Conservation (phyloP, 2,797 vertebrate genomes). For the Otus scops region DNA sequence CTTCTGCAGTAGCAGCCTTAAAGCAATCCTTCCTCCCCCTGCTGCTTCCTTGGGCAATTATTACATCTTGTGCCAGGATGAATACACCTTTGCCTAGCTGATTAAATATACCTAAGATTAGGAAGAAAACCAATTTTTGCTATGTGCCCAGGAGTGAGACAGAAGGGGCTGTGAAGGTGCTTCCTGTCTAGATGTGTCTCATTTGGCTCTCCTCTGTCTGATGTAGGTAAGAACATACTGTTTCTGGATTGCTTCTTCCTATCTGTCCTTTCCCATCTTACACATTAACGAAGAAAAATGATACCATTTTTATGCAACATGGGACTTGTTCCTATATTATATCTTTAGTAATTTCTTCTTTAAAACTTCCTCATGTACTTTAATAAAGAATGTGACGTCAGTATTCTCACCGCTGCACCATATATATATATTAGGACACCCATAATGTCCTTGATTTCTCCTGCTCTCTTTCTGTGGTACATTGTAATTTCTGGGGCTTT, state of each 20-base stretch:
- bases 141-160: not conserved
- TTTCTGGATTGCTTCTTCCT: constrained; percentile 7
- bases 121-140: not conserved
- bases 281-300: constrained; percentile 22
- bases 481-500: not conserved
- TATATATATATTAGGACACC: not conserved
- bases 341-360: constrained; percentile 20
- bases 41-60: not conserved
- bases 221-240: not conserved
- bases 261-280: constrained; percentile 1
- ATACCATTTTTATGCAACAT: not conserved
- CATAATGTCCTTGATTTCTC: constrained; percentile 42
- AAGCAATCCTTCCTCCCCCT: not conserved
- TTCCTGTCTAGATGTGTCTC: not conserved
- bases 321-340: not conserved
- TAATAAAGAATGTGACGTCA: not conserved
- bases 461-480: not conserved
- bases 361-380: constrained; percentile 36
- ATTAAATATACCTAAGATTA: not conserved
- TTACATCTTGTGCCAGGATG: not conserved
- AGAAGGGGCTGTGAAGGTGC: not conserved
- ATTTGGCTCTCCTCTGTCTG: not conserved
- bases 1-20: not conserved
- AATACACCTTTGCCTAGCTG: not conserved
- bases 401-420: not conserved